A percentile compares a stretch with the other conserved stretches of the same genome.
Conservation (phyloP, 2,888 invertebrate species). For the Hoplodrina blanda region DNA sequence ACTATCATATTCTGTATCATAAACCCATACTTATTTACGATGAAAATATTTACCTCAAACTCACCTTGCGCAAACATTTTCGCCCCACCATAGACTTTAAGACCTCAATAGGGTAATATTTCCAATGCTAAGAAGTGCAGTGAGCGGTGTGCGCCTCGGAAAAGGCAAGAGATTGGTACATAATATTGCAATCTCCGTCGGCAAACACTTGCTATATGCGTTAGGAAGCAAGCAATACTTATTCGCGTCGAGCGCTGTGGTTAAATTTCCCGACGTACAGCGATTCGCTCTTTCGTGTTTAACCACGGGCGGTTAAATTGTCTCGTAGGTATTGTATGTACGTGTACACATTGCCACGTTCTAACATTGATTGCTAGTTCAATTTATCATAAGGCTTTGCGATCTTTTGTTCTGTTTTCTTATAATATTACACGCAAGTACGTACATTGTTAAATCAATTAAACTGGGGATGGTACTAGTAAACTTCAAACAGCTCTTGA, state of each 20-base stretch:
- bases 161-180: slow-evolving; percentile 83
- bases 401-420: slow-evolving; percentile 12
- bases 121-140: slow-evolving; percentile 76
- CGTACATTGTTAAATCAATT: slow-evolving; percentile 12
- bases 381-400: slow-evolving; percentile 26
- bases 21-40: slow-evolving; percentile 44
- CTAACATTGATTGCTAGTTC: slow-evolving; percentile 37
- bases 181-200: slow-evolving; percentile 87
- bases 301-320: slow-evolving; percentile 79
- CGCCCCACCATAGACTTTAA: slow-evolving; percentile 69
- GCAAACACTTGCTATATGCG: slow-evolving; percentile 83
- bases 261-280: slow-evolving; percentile 84
- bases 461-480: slow-evolving; percentile 2
- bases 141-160: slow-evolving; percentile 73
- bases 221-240: slow-evolving; percentile 81
- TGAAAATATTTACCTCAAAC: slow-evolving; percentile 36
- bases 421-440: slow-evolving; percentile 14
- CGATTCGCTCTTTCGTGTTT: slow-evolving; percentile 86
- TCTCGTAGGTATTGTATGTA: slow-evolving; percentile 66
- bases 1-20: background rate
- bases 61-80: slow-evolving; percentile 51
- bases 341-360: slow-evolving; percentile 51
- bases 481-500: slow-evolving; percentile 15
- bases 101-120: slow-evolving; percentile 80
- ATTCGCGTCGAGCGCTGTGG: slow-evolving; percentile 79